Conservation (phyloP, 2,113 vertebrate species). For the Brachypodius melanocephalos region DNA sequence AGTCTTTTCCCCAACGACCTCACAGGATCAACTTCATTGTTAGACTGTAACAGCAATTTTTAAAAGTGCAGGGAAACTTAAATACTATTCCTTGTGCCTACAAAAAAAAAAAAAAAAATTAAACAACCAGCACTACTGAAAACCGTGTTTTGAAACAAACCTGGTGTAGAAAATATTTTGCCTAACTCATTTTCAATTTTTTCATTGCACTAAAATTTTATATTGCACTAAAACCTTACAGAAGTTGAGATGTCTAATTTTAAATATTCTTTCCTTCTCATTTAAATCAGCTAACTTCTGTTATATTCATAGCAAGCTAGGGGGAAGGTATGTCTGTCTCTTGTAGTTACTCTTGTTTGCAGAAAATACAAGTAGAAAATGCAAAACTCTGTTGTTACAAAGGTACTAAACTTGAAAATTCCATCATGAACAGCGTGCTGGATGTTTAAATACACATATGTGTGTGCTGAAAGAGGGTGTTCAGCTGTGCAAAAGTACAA, state of each 20-base stretch:
- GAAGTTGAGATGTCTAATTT: background rate
- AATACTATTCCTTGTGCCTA: background rate
- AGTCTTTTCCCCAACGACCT: background rate
- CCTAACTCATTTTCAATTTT: background rate
- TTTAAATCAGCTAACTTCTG: background rate
- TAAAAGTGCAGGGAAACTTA: background rate
- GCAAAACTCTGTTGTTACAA: background rate
- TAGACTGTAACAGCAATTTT: background rate
- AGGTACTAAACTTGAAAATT: background rate
- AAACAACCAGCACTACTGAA: background rate
- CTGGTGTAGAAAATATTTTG: background rate
- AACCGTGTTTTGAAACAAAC: background rate
- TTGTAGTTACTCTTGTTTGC: background rate
- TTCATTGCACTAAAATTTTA: background rate
- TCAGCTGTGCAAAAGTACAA: background rate
- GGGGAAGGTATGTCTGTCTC: background rate
- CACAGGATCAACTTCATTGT: background rate
- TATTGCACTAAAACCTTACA: background rate
- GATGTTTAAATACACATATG: background rate
- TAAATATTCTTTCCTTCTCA: background rate
- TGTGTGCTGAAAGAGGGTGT: background rate
- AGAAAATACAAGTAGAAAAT: background rate
- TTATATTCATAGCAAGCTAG: background rate
- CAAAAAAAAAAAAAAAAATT: background rate
- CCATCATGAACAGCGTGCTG: background rate